These are phyloP conservation scores for Leucoptera coffeella DNA, from an alignment of 2,888 invertebrate species.

Conservation along the genomic window DNA sequence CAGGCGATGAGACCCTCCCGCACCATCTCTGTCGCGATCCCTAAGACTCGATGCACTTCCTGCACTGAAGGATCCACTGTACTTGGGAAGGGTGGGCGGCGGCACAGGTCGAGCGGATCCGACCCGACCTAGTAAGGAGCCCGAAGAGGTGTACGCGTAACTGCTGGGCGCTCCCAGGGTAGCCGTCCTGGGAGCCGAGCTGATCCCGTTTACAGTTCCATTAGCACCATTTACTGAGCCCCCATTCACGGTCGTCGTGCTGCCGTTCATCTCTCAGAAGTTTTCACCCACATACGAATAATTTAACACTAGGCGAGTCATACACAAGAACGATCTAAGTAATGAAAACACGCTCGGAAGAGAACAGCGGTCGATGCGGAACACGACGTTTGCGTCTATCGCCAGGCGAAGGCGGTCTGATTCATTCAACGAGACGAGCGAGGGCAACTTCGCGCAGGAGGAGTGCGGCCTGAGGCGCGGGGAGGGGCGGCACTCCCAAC, in stretches of 20 bases:
- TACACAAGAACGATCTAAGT: slow-evolving; percentile 29
- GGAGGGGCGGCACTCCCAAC: slow-evolving; percentile 10
- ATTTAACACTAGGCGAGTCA: slow-evolving; percentile 26
- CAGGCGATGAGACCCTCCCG: slow-evolving; percentile 70
- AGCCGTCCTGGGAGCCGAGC: slow-evolving; percentile 39
- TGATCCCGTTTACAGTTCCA: slow-evolving; percentile 36
- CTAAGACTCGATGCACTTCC: slow-evolving; percentile 59
- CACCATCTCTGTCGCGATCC: slow-evolving; percentile 60
- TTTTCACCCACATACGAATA: slow-evolving; percentile 37
- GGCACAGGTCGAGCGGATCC: slow-evolving; percentile 66
- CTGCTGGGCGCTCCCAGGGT: slow-evolving; percentile 52
- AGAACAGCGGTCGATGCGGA: slow-evolving; percentile 16
- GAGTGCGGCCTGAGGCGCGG: slow-evolving; percentile 29
- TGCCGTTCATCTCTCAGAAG: slow-evolving; percentile 46
- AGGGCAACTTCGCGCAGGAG: slow-evolving; percentile 28
- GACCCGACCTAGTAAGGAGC: slow-evolving; percentile 54
- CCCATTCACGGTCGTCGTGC: slow-evolving; percentile 47
- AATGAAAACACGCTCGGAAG: slow-evolving; percentile 25
- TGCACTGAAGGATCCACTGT: slow-evolving; percentile 71
- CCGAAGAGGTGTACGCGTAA: slow-evolving; percentile 59
- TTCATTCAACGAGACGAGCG: slow-evolving; percentile 33
- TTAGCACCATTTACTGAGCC: slow-evolving; percentile 42
- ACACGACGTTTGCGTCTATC: slow-evolving; percentile 38
- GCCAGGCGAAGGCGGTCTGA: slow-evolving; percentile 51
- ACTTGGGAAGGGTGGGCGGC: slow-evolving; percentile 73